Evolutionary conservation across 1,140 invertebrate species (phyloP), one percentile per base, ranked within the genome.

Genomic region (Sycophila sp.): DNA sequence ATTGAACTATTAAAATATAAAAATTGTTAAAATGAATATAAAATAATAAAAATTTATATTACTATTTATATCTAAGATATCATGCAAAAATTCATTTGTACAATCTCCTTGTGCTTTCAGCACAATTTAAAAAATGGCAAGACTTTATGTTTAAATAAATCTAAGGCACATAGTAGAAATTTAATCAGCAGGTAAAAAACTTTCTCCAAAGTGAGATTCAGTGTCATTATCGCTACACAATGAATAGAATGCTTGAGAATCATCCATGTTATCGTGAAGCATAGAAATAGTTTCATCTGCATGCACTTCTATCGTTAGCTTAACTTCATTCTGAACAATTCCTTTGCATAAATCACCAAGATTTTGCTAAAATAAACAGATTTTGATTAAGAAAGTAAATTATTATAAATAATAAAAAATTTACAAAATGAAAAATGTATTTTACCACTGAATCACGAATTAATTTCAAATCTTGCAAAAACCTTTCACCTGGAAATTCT

Each of bases 181-280:
- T 73, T 69, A 82, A 74, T 80, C 75, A 10, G 67, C 73, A 30
- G 79, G 76, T 62, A 83, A 76, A 68, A 78, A 83, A 73, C 83
- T 80, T 74, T 82, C 78, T 45, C 78, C 81, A 4, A 75, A 64
- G 30, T 80, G 77, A 11, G 78, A 78, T 30, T 80, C 51, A 32
- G 77, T 76, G 40, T 77, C 82, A 56, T 74, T 78, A 11, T 84
- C 83, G 42, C 82, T 85, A 55, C 77, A 80, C 4, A 86, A 72
- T 8, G 85, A 85, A 68, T 85, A 80, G 73, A 80, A 86, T 56
- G 79, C 77, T 32, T 84, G 80, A 5, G 85, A 81, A 51, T 85
- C 84, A 65, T 86, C 80, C 8, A 79, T 79, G 68, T 78, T 80
- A 24, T 85, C 83, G 4, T 81, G 78, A 45, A 85, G 75, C 24